Conservation (phyloP, 1,140 invertebrate genomes). For the Drosophila watanabei region DNA sequence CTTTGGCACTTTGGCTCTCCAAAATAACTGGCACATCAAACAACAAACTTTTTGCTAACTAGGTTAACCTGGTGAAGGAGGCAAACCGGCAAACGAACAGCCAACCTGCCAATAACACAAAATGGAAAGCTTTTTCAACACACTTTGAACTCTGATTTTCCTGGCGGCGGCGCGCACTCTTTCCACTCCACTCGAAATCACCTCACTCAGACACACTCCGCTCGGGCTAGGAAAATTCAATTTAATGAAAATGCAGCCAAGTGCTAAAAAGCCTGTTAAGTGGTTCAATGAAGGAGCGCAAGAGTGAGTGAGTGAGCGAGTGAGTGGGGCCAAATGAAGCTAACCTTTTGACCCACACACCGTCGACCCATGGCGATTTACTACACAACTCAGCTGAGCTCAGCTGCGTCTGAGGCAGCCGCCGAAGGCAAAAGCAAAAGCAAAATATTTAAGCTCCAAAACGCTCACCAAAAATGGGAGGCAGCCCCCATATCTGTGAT, state of each 20-base stretch:
- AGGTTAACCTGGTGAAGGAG: constrained; percentile 57
- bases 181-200: constrained; percentile 22
- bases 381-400: background rate
- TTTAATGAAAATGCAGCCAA: constrained; percentile 69
- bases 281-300: constrained; percentile 25
- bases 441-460: constrained; percentile 15
- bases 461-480: constrained; percentile 22
- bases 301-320: background rate
- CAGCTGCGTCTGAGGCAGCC: constrained; percentile 2
- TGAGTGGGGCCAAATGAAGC: constrained; percentile 24
- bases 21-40: constrained; percentile 67
- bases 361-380: constrained; percentile 3
- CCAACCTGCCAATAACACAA: constrained; percentile 57
- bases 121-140: constrained; percentile 50
- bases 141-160: constrained; percentile 47
- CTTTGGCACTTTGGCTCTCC: constrained; percentile 18
- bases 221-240: constrained; percentile 56
- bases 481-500: constrained; percentile 29
- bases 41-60: constrained; percentile 67
- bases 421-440: constrained; percentile 14
- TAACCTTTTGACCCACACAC: constrained; percentile 48
- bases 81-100: background rate
- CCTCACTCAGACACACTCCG: constrained; percentile 37
- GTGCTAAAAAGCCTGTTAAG: constrained; percentile 66
- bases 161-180: background rate